A percentile compares a stretch with the other conserved stretches of the same genome.
phyloP scores from a whole-genome alignment of 2,113 vertebrate genomes.

The Austrofundulus limnaeus region DNA sequence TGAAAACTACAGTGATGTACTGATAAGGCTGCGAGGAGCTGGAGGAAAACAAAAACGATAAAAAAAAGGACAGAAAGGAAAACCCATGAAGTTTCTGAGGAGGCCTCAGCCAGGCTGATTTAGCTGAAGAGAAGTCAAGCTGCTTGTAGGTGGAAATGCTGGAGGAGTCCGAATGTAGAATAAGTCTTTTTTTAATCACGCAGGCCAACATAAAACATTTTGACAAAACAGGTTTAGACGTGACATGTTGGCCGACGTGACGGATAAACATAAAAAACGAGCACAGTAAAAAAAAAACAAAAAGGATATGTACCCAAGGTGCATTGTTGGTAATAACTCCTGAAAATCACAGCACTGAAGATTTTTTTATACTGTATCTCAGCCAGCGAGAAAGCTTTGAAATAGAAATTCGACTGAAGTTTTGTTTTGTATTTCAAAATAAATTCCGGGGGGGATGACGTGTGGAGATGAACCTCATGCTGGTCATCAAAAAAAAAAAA shows the following conservation, averaged over 20 bases:
- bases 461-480: slow-evolving; percentile 60
- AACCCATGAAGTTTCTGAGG: slow-evolving; percentile 68
- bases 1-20: slow-evolving; percentile 99
- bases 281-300: slow-evolving; percentile 80
- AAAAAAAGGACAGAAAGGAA: slow-evolving; percentile 47
- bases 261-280: slow-evolving; percentile 83
- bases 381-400: slow-evolving; percentile 93
- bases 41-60: slow-evolving; percentile 44
- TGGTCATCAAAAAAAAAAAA: slow-evolving; percentile 54
- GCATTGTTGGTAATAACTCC: slow-evolving; percentile 76
- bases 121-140: slow-evolving; percentile 61
- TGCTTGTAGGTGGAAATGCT: slow-evolving; percentile 67
- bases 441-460: slow-evolving; percentile 62
- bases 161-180: slow-evolving; percentile 85
- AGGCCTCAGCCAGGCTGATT: slow-evolving; percentile 63
- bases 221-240: slow-evolving; percentile 55
- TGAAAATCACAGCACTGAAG: slow-evolving; percentile 83
- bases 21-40: slow-evolving; percentile 81
- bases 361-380: slow-evolving; percentile 89
- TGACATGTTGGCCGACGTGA: slow-evolving; percentile 67
- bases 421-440: slow-evolving; percentile 79
- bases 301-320: slow-evolving; percentile 76
- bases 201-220: slow-evolving; percentile 75
- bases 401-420: slow-evolving; percentile 72
- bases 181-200: slow-evolving; percentile 66